Percentiles rank a stretch among this genome's conserved stretches.
Conservation (phyloP, 2,888 invertebrate species). For the Habroteleia sp. region DNA sequence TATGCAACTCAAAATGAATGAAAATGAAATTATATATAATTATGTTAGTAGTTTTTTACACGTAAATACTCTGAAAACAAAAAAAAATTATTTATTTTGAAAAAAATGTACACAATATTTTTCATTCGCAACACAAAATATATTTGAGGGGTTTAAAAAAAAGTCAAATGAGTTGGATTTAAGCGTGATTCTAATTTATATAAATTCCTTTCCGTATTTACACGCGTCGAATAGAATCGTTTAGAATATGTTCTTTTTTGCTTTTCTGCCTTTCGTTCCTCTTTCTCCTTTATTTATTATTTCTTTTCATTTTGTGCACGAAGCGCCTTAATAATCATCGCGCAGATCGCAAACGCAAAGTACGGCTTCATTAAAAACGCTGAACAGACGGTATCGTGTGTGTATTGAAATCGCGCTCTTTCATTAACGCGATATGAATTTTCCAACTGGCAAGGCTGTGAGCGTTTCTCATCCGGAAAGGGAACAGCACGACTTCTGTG, state of each 20-base stretch:
- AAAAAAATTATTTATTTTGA: no score
- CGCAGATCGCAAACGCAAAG: slow-evolving; percentile 45
- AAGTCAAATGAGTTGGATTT: slow-evolving; percentile 11
- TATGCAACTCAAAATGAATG: no score
- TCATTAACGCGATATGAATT: slow-evolving; percentile 62
- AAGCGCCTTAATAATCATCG: slow-evolving; percentile 46
- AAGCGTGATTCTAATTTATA: slow-evolving; percentile 1
- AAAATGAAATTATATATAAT: no score
- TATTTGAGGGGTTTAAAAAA: no score
- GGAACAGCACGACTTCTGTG: slow-evolving; percentile 23
- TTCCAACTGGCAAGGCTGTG: slow-evolving; percentile 37
- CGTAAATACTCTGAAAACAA: no score
- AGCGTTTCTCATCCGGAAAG: slow-evolving; percentile 39
- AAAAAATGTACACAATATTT: no score
- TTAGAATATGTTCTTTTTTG: slow-evolving; percentile 5
- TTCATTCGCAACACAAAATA: no score
- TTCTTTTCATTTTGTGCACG: background rate
- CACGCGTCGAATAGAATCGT: slow-evolving; percentile 7
- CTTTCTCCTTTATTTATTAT: slow-evolving; percentile 2
- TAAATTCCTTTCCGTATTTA: slow-evolving; percentile 1
- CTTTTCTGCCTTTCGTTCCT: background rate
- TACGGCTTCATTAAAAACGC: slow-evolving; percentile 52
- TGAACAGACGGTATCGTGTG: slow-evolving; percentile 47
- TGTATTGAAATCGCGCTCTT: slow-evolving; percentile 59
- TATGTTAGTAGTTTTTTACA: no score